Conservation (phyloP, 2,888 invertebrate species). For the Willowsia nigromaculata region DNA sequence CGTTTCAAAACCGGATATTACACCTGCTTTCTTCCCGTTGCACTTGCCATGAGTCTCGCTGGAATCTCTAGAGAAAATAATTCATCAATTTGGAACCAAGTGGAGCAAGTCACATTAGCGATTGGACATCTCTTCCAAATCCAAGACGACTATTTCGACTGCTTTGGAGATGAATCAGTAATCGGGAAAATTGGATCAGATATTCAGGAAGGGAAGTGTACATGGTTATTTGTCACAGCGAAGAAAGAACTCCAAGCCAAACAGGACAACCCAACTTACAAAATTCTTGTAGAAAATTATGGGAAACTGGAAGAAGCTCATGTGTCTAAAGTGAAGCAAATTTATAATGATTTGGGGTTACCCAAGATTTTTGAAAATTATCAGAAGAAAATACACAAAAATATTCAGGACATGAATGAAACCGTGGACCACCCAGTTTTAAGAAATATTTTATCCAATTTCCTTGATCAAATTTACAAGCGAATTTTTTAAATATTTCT, state of each 20-base stretch:
- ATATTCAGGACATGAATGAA: constrained; percentile 79
- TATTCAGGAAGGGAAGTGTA: constrained; percentile 96
- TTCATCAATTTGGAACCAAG: constrained; percentile 88
- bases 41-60: constrained; percentile 90
- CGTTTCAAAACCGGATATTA: constrained; percentile 97
- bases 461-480: neutral
- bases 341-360: constrained; percentile 80
- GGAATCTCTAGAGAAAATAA: constrained; percentile 84
- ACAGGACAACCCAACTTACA: neutral
- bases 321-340: constrained; percentile 77
- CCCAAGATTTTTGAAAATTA: constrained; percentile 75
- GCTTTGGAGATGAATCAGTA: constrained; percentile 90
- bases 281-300: constrained; percentile 33
- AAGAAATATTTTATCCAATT: neutral
- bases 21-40: constrained; percentile 95
- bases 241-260: constrained; percentile 82
- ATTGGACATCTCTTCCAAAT: constrained; percentile 98
- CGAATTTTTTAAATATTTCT: neutral
- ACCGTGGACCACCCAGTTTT: constrained; percentile 74
- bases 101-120: constrained; percentile 91
- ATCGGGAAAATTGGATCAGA: constrained; percentile 95
- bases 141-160: constrained; percentile 94
- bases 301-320: neutral
- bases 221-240: constrained; percentile 95
- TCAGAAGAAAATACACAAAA: constrained; percentile 75